A percentile compares a stretch with the other conserved stretches of the same genome.
These are phyloP conservation scores for Acanthis flammea DNA, from an alignment of 2,797 vertebrate genomes.

Conservation along the genomic window DNA sequence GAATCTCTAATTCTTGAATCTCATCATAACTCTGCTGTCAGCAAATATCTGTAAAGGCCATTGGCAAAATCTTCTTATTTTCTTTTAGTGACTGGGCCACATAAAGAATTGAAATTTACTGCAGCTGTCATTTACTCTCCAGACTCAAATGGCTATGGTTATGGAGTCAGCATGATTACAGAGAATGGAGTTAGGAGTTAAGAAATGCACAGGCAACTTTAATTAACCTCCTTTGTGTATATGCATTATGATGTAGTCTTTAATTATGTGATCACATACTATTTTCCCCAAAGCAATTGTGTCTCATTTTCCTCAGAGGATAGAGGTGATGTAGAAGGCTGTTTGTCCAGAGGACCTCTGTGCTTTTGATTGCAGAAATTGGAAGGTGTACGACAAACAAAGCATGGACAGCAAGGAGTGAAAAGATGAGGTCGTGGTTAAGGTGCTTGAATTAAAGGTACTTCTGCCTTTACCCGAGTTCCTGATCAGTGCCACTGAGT, in stretches of 20 bases:
- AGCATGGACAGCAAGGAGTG: neutral
- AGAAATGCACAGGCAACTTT: slow-evolving; percentile 59
- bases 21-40: neutral
- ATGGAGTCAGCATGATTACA: slow-evolving; percentile 45
- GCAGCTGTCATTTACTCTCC: slow-evolving; percentile 1
- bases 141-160: slow-evolving; percentile 22
- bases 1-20: neutral
- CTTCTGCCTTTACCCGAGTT: neutral
- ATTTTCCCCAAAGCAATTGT: slow-evolving; percentile 24
- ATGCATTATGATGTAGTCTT: slow-evolving; percentile 51
- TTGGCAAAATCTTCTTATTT: neutral
- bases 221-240: slow-evolving; percentile 59
- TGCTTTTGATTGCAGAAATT: neutral
- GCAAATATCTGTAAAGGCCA: neutral
- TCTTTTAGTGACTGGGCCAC: neutral
- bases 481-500: neutral
- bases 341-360: slow-evolving; percentile 5
- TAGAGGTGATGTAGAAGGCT: neutral
- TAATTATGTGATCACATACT: slow-evolving; percentile 56
- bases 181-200: slow-evolving; percentile 53
- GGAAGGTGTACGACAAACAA: accelerated
- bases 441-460: neutral
- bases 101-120: slow-evolving; percentile 32
- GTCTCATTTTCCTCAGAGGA: slow-evolving; percentile 29
- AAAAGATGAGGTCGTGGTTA: neutral